Evolutionary conservation across 2,113 vertebrate species (phyloP).

Genomic region (Elgaria multicarinata): DNA sequence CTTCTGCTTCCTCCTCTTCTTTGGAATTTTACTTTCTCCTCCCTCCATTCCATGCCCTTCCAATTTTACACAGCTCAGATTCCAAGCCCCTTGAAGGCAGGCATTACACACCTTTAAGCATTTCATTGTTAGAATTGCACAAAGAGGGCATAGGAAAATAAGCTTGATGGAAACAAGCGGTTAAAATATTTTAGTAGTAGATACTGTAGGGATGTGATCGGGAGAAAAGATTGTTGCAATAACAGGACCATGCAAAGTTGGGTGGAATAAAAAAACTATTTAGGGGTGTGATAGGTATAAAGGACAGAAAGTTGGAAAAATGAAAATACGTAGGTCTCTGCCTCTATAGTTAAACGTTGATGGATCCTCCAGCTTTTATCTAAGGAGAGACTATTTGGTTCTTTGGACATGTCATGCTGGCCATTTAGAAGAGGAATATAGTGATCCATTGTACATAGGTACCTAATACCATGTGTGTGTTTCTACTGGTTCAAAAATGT

Average conservation of each 20-base stretch:
- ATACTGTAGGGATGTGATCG: not conserved
- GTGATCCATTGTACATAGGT: no score
- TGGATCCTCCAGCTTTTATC: not conserved
- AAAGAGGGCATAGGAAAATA: not conserved
- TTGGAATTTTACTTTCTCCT: no score
- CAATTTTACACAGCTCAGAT: no score
- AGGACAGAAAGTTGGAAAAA: not conserved
- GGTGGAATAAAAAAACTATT: not conserved
- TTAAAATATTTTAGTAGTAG: not conserved
- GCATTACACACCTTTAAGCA: not conserved
- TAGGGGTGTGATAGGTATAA: not conserved
- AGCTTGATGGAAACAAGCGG: not conserved
- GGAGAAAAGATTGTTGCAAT: not conserved
- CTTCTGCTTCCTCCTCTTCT: no score
- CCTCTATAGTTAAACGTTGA: not conserved
- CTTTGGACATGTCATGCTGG: not conserved
- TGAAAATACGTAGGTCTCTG: not conserved
- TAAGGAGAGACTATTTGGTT: not conserved
- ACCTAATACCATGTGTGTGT: not conserved
- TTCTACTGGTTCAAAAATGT: not conserved
- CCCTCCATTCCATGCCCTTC: no score
- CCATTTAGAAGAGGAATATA: not conserved
- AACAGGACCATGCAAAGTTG: not conserved
- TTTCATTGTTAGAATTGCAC: not conserved
- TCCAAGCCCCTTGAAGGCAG: no score